These are phyloP conservation scores for Hozukius guyotensis DNA, from an alignment of 2,797 vertebrate species.

Conservation along the genomic window DNA sequence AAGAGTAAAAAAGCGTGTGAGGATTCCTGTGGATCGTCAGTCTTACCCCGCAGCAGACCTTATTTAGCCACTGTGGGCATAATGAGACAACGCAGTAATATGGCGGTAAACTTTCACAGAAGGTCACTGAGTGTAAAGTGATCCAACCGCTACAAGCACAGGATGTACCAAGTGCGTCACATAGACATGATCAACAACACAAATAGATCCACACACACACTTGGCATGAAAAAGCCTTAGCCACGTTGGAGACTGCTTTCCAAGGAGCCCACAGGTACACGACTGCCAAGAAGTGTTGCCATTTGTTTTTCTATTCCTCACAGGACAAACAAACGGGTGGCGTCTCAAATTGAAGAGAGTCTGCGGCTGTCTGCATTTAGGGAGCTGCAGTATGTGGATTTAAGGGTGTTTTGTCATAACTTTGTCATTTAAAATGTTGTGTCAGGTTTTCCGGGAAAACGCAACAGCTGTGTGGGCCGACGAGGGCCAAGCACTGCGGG, in stretches of 20 bases:
- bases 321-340: conserved; percentile 31
- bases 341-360: neutral
- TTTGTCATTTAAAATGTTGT: conserved; percentile 14
- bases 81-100: neutral
- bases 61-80: conserved; percentile 7
- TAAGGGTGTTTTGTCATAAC: neutral
- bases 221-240: neutral
- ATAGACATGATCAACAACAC: conserved; percentile 24
- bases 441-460: neutral
- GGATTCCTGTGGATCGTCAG: neutral
- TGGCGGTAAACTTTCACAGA: neutral
- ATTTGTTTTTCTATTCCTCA: conserved; percentile 33
- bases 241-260: conserved; percentile 9
- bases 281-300: conserved; percentile 12
- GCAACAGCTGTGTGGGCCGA: neutral
- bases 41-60: neutral
- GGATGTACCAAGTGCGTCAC: conserved; percentile 47
- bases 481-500: neutral
- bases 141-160: conserved; percentile 32
- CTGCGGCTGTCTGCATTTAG: conserved; percentile 47
- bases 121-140: conserved; percentile 34
- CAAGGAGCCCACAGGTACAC: neutral
- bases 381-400: neutral
- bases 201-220: conserved; percentile 24
- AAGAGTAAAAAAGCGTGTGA: neutral